Evolutionary conservation across 2,113 vertebrate species (phyloP).

Genomic region (Aplodontia rufa): DNA sequence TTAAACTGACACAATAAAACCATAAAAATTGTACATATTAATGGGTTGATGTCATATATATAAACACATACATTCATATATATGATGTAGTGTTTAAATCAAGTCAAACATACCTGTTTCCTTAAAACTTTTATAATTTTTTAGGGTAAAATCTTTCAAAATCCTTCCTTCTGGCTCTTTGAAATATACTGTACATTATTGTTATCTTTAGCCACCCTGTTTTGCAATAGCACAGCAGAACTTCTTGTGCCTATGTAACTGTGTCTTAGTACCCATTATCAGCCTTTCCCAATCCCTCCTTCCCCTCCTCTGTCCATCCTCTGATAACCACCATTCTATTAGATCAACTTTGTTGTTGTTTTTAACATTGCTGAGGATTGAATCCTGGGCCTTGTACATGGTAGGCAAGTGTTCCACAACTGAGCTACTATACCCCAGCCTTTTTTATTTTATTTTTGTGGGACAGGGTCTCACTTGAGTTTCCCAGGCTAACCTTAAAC

Average conservation of each 20-base stretch:
- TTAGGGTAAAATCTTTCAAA: neutral
- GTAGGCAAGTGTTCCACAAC: too few species aligned
- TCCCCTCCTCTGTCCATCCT: neutral
- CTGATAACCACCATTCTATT: neutral
- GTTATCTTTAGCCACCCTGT: neutral
- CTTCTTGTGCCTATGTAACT: neutral
- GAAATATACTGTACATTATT: neutral
- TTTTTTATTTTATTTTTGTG: too few species aligned
- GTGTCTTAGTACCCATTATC: neutral
- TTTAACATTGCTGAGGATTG: too few species aligned
- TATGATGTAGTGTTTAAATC: neutral
- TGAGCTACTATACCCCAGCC: too few species aligned
- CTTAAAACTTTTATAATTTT: neutral
- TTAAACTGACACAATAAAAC: neutral
- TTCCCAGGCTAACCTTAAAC: too few species aligned
- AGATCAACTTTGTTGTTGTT: too few species aligned
- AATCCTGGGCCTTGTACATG: too few species aligned
- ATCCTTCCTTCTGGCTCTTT: neutral
- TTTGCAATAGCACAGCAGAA: neutral
- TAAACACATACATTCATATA: too few species aligned
- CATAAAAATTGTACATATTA: neutral
- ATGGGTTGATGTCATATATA: neutral
- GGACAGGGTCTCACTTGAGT: too few species aligned
- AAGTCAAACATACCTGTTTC: neutral
- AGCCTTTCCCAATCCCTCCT: accelerated